phyloP scores from a whole-genome alignment of 2,113 vertebrate genomes.

The Trochalopteron elliotii region DNA sequence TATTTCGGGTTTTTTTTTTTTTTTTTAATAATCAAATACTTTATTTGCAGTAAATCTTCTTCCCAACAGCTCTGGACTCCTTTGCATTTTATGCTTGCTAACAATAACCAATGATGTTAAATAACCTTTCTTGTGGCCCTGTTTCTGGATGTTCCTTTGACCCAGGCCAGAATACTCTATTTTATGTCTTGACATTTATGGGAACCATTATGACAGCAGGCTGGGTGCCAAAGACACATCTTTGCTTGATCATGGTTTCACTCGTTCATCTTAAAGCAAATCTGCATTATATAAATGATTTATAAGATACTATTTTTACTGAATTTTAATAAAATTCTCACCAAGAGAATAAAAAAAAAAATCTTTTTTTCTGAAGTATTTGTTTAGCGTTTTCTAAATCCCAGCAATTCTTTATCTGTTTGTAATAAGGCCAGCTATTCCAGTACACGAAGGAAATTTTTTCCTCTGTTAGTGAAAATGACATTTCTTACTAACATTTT shows the following conservation, averaged over 20 bases:
- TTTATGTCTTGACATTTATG: neutral
- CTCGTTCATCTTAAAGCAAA: neutral
- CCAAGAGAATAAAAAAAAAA: neutral
- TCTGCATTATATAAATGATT: constrained; percentile 1
- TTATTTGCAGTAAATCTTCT: constrained; percentile 9
- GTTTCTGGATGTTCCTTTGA: neutral
- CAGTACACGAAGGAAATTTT: neutral
- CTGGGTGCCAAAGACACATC: constrained; percentile 21
- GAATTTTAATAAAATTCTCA: constrained; percentile 11
- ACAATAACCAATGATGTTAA: neutral
- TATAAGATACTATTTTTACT: neutral
- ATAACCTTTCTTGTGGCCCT: neutral
- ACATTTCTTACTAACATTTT: neutral
- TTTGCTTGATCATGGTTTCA: constrained; percentile 28
- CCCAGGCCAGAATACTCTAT: neutral
- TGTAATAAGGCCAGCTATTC: neutral
- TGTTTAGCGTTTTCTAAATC: neutral
- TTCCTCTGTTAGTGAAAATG: neutral
- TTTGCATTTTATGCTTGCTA: neutral
- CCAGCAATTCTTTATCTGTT: neutral
- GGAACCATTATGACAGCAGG: neutral
- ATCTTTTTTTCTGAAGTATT: neutral
- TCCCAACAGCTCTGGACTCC: neutral
- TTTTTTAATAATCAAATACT: neutral
- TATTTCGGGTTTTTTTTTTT: neutral